Evolutionary conservation across 1,140 invertebrate genomes (phyloP), one percentile per base, ranked within the genome.

Genomic region (Anastatus disparis): DNA sequence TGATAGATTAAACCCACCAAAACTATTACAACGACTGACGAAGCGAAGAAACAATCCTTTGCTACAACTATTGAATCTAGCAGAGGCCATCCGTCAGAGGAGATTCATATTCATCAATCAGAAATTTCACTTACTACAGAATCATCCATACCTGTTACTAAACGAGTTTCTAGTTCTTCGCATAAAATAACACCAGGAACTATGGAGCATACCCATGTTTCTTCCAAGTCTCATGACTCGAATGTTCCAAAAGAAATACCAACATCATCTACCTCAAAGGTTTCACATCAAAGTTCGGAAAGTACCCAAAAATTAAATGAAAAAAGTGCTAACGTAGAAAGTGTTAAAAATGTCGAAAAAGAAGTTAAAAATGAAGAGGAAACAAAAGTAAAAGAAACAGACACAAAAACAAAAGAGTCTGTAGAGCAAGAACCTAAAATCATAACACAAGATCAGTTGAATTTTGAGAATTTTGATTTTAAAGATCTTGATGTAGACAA

Each of bases 381-480:
- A 17, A 71, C 75, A 9, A n/a, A n/a, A n/a, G n/a, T n/a, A n/a
- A n/a, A n/a, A n/a, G 59, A 22, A 9, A 9, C 66, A 70, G 48
- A 66, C 15, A 0, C 31, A 27, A 63, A 63, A 64, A 17, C 15
- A 6, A 70, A 58, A 76, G 38, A 77, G 65, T 31, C 35, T 59
- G 15, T 44, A 22, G 42, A 55, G 67, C 22, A 81, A 56, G 79
- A 82, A 17, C 71, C 70, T 8, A 81, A 81, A 76, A 75, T 78
- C 20, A 69, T 73, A 2, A 17, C 72, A 6, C 26, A 61, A 8
- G 86, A 87, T 74, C 77, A 84, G 10, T 62, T 84, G 9, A 76
- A 78, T 2, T 75, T 88, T 9, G 87, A 88, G 24, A 22, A 22
- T 17, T 76, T 88, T n/a, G 87, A 88, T 72, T 75, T 87, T 15